These are phyloP conservation scores for Muschampia plurimacula DNA, from an alignment of 2,888 invertebrate species.

Conservation along the genomic window DNA sequence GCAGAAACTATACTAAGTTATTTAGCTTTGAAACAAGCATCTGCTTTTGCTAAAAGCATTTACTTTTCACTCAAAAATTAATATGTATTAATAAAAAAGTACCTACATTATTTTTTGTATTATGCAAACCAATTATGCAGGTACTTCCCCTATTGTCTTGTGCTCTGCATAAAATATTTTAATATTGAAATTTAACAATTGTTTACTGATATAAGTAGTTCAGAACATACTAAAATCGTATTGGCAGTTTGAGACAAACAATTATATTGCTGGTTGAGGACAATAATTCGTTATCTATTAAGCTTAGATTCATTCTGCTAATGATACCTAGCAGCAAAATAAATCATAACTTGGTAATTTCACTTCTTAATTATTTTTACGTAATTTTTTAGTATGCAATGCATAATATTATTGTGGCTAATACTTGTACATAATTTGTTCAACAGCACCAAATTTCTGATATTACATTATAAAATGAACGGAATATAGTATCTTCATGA, in stretches of 20 bases:
- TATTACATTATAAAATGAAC: background rate
- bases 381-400: no score
- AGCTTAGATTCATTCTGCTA: no score
- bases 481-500: background rate
- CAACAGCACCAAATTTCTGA: background rate
- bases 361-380: background rate
- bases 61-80: conserved; percentile 60
- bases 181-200: background rate
- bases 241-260: no score
- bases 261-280: no score
- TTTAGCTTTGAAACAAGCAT: conserved; percentile 88
- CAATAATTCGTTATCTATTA: no score
- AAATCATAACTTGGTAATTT: background rate
- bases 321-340: no score
- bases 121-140: no score
- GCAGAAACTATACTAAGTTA: conserved; percentile 88
- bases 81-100: background rate
- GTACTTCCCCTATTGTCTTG: background rate
- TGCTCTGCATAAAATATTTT: background rate
- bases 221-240: no score
- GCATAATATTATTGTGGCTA: background rate
- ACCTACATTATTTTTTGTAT: background rate
- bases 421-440: background rate
- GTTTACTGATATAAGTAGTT: background rate
- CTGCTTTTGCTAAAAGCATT: conserved; percentile 79